phyloP scores from a whole-genome alignment of 2,797 vertebrate genomes.

The Cygnus olor region DNA sequence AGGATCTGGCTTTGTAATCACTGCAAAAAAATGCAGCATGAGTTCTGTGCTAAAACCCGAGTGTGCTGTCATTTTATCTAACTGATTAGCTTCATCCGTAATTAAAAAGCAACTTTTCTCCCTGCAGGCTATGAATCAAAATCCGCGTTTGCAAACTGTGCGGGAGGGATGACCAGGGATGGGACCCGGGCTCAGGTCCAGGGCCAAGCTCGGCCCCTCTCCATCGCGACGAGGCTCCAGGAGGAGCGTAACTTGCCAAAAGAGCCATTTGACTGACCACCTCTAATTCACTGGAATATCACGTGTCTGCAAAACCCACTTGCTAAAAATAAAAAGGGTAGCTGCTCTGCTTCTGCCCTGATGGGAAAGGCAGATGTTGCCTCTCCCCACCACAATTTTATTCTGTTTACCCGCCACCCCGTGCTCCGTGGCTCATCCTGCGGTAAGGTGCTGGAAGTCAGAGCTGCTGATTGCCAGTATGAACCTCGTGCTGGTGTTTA shows the following conservation, averaged over 20 bases:
- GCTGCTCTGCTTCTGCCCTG: conserved; percentile 1
- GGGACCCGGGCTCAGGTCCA: not conserved
- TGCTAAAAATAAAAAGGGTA: conserved; percentile 40
- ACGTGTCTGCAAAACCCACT: conserved; percentile 35
- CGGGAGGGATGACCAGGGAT: fast-evolving
- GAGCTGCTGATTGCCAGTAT: not conserved
- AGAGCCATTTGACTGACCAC: conserved; percentile 25
- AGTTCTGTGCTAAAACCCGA: not conserved
- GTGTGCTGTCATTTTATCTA: not conserved
- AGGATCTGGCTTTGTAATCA: not conserved
- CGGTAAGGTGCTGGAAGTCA: not conserved
- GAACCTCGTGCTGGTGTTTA: conserved; percentile 26
- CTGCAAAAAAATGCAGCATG: not conserved
- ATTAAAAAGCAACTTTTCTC: not conserved
- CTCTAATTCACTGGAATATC: not conserved
- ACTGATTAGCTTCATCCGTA: not conserved
- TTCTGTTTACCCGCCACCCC: conserved; percentile 24
- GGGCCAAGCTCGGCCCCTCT: not conserved
- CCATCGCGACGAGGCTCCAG: not conserved
- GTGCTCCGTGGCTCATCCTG: conserved; percentile 32
- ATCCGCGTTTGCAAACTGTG: fast-evolving
- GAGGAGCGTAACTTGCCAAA: conserved; percentile 23
- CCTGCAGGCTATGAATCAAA: not conserved
- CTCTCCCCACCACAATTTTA: conserved; percentile 1
- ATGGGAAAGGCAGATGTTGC: conserved; percentile 52